phyloP scores from a whole-genome alignment of 2,113 vertebrate species.

The Psophia crepitans region DNA sequence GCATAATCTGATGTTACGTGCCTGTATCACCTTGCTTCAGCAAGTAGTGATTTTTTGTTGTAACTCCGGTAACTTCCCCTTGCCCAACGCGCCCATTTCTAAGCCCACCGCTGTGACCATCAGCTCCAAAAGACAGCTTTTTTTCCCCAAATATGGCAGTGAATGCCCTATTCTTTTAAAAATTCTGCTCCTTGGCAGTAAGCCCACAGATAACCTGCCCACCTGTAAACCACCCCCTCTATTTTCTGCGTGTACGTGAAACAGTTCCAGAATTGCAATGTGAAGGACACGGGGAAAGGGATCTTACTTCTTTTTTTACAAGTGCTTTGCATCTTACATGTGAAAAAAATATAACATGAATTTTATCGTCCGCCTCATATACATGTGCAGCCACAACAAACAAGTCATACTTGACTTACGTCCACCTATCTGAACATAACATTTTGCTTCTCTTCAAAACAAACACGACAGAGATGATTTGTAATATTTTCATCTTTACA shows the following conservation, averaged over 20 bases:
- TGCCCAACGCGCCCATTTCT: not conserved
- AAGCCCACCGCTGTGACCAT: not conserved
- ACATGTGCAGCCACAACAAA: not conserved
- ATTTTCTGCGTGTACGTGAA: not conserved
- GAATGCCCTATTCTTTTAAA: not conserved
- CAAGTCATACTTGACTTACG: not conserved
- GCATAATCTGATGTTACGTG: not conserved
- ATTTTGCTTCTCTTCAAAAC: not conserved
- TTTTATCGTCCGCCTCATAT: not conserved
- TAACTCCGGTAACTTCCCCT: not conserved
- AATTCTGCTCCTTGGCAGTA: not conserved
- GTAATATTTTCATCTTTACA: constrained; percentile 32
- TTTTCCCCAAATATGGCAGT: not conserved
- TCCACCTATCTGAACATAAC: constrained; percentile 22
- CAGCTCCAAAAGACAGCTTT: not conserved
- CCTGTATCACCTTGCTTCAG: not conserved
- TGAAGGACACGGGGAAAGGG: not conserved
- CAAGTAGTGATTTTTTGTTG: not conserved
- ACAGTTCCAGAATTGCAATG: not conserved
- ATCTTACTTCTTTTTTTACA: not conserved
- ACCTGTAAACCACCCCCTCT: not conserved
- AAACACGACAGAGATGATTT: not conserved
- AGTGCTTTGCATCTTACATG: not conserved
- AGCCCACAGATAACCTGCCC: not conserved
- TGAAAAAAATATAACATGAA: not conserved